Conservation (phyloP, 30 jellyfish, hydroid and myxozoan genomes). For the Aurelia sp. region DNA sequence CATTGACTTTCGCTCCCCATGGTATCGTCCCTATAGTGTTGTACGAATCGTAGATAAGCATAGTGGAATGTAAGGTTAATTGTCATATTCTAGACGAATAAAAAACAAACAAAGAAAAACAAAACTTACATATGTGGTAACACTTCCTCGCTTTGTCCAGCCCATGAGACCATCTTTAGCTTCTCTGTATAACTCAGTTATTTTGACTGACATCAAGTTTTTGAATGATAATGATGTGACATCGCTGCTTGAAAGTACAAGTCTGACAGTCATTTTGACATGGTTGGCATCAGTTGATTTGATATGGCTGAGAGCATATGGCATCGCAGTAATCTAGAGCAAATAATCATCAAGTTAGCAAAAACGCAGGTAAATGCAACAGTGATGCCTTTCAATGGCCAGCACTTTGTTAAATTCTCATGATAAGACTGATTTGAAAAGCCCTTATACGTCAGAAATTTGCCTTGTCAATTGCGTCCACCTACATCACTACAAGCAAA, state of each 20-base stretch:
- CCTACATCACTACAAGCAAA: too few relatives aligned
- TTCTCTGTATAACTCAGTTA: constrained; percentile 18
- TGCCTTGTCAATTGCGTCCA: too few relatives aligned
- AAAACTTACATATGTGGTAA: constrained; percentile 4
- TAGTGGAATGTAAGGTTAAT: too few relatives aligned
- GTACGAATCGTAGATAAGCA: too few relatives aligned
- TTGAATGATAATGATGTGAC: not conserved
- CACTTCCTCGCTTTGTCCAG: constrained; percentile 2
- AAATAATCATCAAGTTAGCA: not conserved
- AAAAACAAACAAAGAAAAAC: not conserved
- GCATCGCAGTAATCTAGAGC: constrained; percentile 2
- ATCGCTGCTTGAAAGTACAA: not conserved
- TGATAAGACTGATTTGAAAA: too few relatives aligned
- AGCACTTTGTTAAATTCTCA: too few relatives aligned
- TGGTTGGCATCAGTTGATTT: constrained; percentile 6
- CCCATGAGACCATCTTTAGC: constrained; percentile 25
- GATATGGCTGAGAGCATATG: constrained; percentile 9
- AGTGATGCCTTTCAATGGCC: too few relatives aligned
- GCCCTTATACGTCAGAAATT: too few relatives aligned
- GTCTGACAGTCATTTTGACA: not conserved
- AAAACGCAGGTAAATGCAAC: too few relatives aligned
- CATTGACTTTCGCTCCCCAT: too few relatives aligned
- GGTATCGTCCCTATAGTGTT: too few relatives aligned
- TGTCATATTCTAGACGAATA: too few relatives aligned
- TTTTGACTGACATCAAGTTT: constrained; percentile 1